Evolutionary conservation across 2,797 vertebrate genomes (phyloP), one percentile per base, ranked within the genome.

Genomic region (Enteromius trimaculatus): DNA sequence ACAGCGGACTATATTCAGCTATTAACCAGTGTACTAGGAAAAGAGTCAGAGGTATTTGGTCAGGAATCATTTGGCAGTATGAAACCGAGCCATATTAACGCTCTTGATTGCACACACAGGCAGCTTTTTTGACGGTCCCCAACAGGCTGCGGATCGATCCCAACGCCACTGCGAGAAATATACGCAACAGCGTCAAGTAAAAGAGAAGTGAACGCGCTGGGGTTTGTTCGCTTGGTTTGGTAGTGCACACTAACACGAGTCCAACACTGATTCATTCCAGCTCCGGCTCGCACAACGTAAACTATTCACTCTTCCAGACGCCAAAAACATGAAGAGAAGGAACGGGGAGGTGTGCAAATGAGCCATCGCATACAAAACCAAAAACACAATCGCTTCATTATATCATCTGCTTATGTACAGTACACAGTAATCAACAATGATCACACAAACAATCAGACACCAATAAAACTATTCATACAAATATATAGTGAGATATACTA

Each of bases 281-380:
- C 26, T 21, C 58, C 44, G 42, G 19, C 58, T 81, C 69, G 53
- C 49, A 75, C 16, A 1, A 3, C 51, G 58, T 65, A 65, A 75
- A 82, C 29, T 49, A 80, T 55, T 19, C 72, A 81, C 80, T 68
- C 72, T 64, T 84, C 74, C 53, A 70, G 81, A 74, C 68, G 60
- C 49, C 77, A 23, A 58, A 58, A 80, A 60, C 37, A 84, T 6
- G 58, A 77, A 34, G 34, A 29, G 31, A 80, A 75, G 74, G 82
- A 82, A 62, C 68, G 83, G 86, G 87, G 82, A 31, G 64, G 92
- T 94, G 95, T 95, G 94, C 94, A 95, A 95, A 94, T 92, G 92
- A 95, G 92, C 93, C 90, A 87, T 92, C 86, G 89, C 84, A 80
- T 92, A 86, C 79, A 87, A 74, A 80, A 92, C 87, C 89, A 90